These are phyloP conservation scores for Drosophila aff. DNA, from an alignment of 1,140 invertebrate genomes.

Conservation along the genomic window DNA sequence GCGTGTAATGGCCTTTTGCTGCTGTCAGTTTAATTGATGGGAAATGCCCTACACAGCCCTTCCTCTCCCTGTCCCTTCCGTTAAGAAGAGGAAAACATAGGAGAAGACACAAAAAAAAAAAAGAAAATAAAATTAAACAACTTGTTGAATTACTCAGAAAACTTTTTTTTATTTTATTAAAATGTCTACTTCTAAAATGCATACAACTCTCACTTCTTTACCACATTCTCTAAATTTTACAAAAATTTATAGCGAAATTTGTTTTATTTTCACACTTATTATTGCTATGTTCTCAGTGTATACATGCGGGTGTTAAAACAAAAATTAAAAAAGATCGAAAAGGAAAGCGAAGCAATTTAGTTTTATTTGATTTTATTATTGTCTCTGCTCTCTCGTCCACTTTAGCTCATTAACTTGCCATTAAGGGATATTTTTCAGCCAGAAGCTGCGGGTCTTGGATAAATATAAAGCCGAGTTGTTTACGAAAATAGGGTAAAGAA, in stretches of 20 bases:
- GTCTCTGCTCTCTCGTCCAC: constrained; percentile 44
- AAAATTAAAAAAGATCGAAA: constrained; percentile 6
- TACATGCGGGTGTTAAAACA: constrained; percentile 1
- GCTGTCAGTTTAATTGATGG: constrained; percentile 73
- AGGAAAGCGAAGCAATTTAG: constrained; percentile 42
- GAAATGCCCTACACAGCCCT: constrained; percentile 24
- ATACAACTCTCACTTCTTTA: not conserved
- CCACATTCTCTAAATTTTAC: not conserved
- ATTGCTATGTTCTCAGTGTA: not conserved
- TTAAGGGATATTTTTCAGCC: constrained; percentile 16
- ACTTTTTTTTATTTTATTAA: not conserved
- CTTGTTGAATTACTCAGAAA: not conserved
- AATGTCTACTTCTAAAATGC: not conserved
- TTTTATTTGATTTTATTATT: constrained; percentile 62
- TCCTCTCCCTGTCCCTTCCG: not conserved
- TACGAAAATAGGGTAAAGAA: constrained; percentile 1
- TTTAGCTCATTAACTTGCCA: constrained; percentile 74
- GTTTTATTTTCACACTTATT: not conserved
- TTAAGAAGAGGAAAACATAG: not conserved
- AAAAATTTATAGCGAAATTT: not conserved
- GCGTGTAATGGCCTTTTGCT: constrained; percentile 64
- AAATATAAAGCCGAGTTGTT: constrained; percentile 4
- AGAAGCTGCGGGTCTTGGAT: constrained; percentile 55
- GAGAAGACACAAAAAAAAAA: not conserved
- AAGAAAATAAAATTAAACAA: not conserved